These are phyloP conservation scores for Stichopus horrens DNA, from an alignment of 53 echinoderm and acorn worm genomes.

Conservation along the genomic window DNA sequence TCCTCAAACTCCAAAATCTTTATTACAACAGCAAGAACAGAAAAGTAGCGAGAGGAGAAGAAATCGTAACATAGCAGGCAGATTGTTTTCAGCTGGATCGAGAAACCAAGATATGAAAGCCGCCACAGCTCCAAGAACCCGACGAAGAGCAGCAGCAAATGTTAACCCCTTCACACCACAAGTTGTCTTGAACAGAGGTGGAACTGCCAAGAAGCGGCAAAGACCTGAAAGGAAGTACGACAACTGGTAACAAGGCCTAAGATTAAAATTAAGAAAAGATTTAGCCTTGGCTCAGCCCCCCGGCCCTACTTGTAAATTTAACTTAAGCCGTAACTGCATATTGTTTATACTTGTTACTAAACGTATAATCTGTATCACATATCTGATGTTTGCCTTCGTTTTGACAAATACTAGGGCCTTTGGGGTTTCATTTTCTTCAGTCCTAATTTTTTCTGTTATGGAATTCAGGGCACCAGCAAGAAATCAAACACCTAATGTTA, in stretches of 20 bases:
- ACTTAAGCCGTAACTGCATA: not conserved
- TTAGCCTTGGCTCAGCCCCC: not conserved
- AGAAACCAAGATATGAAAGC: slow-evolving; percentile 39
- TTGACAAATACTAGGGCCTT: no score
- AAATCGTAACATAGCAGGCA: slow-evolving; percentile 58
- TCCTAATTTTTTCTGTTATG: no score
- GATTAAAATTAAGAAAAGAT: not conserved
- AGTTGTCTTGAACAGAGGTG: slow-evolving; percentile 56
- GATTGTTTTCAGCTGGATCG: slow-evolving; percentile 55
- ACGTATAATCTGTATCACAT: no score
- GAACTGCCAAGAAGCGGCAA: slow-evolving; percentile 72
- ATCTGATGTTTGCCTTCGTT: no score
- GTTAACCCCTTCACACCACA: slow-evolving; percentile 94
- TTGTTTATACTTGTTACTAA: no score
- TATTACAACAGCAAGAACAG: slow-evolving; percentile 63
- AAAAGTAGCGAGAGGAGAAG: slow-evolving; percentile 62
- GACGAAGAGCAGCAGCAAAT: slow-evolving; percentile 67
- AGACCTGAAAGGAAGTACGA: slow-evolving; percentile 63
- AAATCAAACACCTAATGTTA: no score
- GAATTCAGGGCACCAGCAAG: no score
- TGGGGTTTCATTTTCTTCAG: no score
- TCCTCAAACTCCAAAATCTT: slow-evolving; percentile 94
- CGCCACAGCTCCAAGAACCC: slow-evolving; percentile 30
- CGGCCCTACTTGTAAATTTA: not conserved
- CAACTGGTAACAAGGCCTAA: not conserved